These are phyloP conservation scores for Nasonia giraulti DNA, from an alignment of 1,140 invertebrate species.

Conservation along the genomic window DNA sequence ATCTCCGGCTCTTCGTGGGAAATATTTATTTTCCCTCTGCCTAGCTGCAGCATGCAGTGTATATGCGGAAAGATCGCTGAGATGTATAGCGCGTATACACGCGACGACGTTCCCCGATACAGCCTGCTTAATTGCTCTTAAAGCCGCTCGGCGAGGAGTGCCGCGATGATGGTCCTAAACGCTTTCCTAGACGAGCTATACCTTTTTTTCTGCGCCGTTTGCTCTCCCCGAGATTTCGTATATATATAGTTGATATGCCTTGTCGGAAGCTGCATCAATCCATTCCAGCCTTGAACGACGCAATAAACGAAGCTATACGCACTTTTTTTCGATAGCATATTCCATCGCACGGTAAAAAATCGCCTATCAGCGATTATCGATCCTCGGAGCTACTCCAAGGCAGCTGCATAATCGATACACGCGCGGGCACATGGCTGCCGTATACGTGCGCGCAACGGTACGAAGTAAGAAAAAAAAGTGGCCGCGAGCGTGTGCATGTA, in stretches of 20 bases:
- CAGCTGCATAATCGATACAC: background rate
- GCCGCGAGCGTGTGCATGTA: background rate
- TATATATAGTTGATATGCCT: background rate
- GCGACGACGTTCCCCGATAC: background rate
- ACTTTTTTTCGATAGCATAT: background rate
- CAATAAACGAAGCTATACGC: background rate
- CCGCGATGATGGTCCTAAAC: conserved; percentile 9
- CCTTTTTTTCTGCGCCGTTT: background rate
- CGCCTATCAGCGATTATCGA: background rate
- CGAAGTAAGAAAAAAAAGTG: background rate
- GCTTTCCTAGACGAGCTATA: background rate
- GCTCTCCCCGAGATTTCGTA: background rate
- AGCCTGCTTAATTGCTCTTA: conserved; percentile 34
- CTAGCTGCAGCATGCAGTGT: background rate
- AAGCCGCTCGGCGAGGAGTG: background rate
- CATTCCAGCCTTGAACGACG: background rate
- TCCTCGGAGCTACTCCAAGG: background rate
- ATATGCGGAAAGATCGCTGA: background rate
- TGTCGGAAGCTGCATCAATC: too few species aligned
- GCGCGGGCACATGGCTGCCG: too few species aligned
- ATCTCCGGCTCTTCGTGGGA: conserved; percentile 43
- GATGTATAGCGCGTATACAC: background rate
- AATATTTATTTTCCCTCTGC: conserved; percentile 39
- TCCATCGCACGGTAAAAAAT: background rate
- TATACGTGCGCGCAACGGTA: background rate